A percentile compares a stretch with the other conserved stretches of the same genome.
phyloP scores from a whole-genome alignment of 2,797 vertebrate genomes.

The Anguilla pacifica region DNA sequence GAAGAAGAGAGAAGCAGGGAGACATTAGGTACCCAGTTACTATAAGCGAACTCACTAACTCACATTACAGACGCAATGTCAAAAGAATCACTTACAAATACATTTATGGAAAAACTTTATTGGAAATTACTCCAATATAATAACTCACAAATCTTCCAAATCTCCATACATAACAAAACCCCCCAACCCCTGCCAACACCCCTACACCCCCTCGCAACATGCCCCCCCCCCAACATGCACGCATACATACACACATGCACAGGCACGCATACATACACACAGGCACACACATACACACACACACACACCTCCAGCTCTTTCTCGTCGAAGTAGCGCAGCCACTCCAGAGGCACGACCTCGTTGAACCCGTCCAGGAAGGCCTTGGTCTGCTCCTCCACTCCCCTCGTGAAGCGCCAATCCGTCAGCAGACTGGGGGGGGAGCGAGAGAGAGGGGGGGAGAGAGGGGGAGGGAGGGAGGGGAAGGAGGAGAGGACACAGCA shows the following conservation, averaged over 20 bases:
- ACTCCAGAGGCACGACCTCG: conserved; percentile 93
- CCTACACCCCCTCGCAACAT: too few species aligned
- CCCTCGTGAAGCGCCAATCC: conserved; percentile 93
- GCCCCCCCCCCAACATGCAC: too few species aligned
- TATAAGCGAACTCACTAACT: background rate
- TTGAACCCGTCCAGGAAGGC: conserved; percentile 97
- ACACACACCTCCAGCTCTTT: conserved; percentile 87
- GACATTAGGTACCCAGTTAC: background rate
- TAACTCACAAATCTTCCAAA: background rate
- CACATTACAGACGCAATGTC: background rate
- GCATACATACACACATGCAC: background rate
- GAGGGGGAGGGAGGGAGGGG: background rate
- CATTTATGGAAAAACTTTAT: background rate
- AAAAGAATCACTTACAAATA: background rate
- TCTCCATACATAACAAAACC: background rate
- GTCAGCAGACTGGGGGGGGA: conserved; percentile 82
- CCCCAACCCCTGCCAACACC: background rate
- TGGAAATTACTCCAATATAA: too few species aligned
- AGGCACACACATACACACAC: background rate
- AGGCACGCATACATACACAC: background rate
- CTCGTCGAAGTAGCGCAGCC: conserved; percentile 96
- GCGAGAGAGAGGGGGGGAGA: background rate
- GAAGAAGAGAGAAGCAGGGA: background rate
- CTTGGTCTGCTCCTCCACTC: conserved; percentile 95
- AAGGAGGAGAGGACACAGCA: too few species aligned